Evolutionary conservation across 1,140 invertebrate genomes (phyloP), one percentile per base, ranked within the genome.

Genomic region (Meloidogyne floridensis): DNA sequence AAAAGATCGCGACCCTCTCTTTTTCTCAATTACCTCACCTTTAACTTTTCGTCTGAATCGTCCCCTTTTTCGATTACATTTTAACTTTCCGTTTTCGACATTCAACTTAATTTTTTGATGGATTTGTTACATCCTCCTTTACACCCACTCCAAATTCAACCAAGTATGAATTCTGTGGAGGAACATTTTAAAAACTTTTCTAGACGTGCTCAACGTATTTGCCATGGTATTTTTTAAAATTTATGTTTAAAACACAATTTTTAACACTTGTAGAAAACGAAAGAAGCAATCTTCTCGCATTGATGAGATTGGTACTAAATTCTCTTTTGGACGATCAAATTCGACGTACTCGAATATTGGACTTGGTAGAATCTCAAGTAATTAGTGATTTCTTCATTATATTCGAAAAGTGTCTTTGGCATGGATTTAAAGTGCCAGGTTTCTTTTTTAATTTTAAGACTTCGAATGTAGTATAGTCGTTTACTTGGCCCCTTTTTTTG

Each of bases 321-420:
- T 81, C 80, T 70, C 72, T 81, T 65, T 72, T 81, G 71, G 80
- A 81, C 42, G 80, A 80, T 76, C n/a, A 70, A n/a, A 80, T 81
- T 47, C 53, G 80, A 18, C 20, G 71, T 11, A 81, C 72, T 70
- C n/a, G 80, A 15, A 77, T 76, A 5, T 47, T 79, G 20, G 74
- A 74, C 8, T 70, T 59, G 42, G 80, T 74, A 47, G 80, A 81
- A 54, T 74, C 72, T 9, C 72, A 72, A 20, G 80, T 74, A n/a
- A 54, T 81, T 76, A 70, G 11, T 71, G 80, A 81, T 75, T 74
- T 81, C 54, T 77, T 81, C 51, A 59, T 81, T 10, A 81, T 81
- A 15, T 53, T 81, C 10, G 80, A 81, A 53, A 81, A 81, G 70
- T 53, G 72, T 3, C 32, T 81, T 15, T 81, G 80, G 80, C 80